Evolutionary conservation across 2,888 invertebrate genomes (phyloP), one percentile per base, ranked within the genome.

Genomic region (Acleris sparsana): DNA sequence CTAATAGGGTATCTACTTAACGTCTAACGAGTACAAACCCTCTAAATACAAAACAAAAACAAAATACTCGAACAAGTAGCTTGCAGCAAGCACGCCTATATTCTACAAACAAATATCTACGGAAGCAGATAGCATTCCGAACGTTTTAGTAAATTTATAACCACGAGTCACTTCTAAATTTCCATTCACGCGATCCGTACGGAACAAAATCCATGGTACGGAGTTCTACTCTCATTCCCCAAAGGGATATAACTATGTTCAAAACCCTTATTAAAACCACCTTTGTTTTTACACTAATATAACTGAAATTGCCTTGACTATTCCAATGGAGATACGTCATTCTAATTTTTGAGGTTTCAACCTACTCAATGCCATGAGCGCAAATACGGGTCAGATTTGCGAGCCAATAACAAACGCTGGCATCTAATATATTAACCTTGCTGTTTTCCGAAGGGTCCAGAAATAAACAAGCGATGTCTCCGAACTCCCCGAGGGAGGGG

Each of bases 381-480:
- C 39, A 39, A 39, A 39, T 39, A 13, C 39, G 39, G 13, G 39
- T 13, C 39, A 39, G 39, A 39, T 39, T 39, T 39, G 13, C 9
- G 3, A 39, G 39, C 13, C 39, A 39, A 13, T 39, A 13, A 39
- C 13, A 0, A 13, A 4, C 13, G 39, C 53, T 48, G 33, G 39
- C 46, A 17, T n/a, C 17, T 16, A n/a, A 46, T n/a, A 20, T 60
- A 65, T 65, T 81, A 84, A 80, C 76, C 76, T 77, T 81, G 75
- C 75, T 74, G 33, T 33, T 77, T 74, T 76, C 76, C 75, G 72
- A 72, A 72, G 74, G 71, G 72, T 78, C 77, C 70, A 69, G 75
- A 73, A 78, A 77, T 79, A 82, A 83, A 80, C 72, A 67, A 70
- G 70, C 65, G 65, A 71, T 73, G 73, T 76, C 74, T 73, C 74